Evolutionary conservation across 2,113 vertebrate genomes (phyloP).

Genomic region (Alethe castanea): DNA sequence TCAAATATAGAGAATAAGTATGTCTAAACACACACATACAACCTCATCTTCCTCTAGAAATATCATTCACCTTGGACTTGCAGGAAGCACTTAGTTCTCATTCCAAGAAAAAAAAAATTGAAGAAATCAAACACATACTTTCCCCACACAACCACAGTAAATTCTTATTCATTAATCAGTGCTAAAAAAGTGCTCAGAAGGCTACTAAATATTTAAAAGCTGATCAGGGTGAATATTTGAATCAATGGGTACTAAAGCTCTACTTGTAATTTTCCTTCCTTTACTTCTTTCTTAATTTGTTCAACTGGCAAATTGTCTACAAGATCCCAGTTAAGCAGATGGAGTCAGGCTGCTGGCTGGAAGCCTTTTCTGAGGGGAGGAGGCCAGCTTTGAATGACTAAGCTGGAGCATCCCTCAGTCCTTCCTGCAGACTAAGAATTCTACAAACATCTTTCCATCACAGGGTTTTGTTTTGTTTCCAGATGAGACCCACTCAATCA

Average conservation of each 20-base stretch:
- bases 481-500: not conserved
- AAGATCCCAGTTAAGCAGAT: slow-evolving; percentile 10
- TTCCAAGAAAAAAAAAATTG: not conserved
- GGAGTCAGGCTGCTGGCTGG: not conserved
- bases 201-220: slow-evolving; percentile 64
- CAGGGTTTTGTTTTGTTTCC: not conserved
- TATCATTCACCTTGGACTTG: not conserved
- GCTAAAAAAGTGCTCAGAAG: slow-evolving; percentile 38
- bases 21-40: not conserved
- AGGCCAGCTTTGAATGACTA: not conserved
- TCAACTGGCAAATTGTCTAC: slow-evolving; percentile 7
- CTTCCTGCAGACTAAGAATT: not conserved
- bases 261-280: slow-evolving; percentile 9
- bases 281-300: slow-evolving; percentile 28
- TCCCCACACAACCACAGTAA: not conserved
- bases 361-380: slow-evolving; percentile 2
- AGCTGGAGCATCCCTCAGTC: not conserved
- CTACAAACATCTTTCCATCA: not conserved
- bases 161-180: slow-evolving; percentile 48
- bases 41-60: not conserved
- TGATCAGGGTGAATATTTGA: slow-evolving; percentile 35
- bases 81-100: not conserved
- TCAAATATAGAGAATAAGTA: slow-evolving; percentile 47
- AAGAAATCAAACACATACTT: not conserved
- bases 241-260: slow-evolving; percentile 37